Base-by-base conservation (phyloP, 2,888 invertebrate species). In the Rhamphomyia laevipes region DNA sequence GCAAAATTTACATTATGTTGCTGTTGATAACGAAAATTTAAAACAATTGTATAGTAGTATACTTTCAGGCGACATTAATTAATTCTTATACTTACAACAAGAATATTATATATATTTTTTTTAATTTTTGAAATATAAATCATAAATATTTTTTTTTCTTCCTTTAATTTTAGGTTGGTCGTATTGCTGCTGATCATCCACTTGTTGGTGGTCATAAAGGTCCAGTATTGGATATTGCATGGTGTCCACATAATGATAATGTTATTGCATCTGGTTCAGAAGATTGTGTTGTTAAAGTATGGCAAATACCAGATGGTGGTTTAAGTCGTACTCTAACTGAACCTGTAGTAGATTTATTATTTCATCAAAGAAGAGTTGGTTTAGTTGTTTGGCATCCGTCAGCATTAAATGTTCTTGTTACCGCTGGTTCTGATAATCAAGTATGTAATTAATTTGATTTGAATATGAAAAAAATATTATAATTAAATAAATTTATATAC, bases 201-300 rank as follows among this genome's bases (percentile, higher is more conserved):
- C 74, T 93, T 51, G 94, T 97, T 38, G 93, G 93, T 46, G 96
- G 96, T 38, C 97, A 97, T 76, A 90, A 92, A 67, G 96, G 95
- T 30, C 92, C 94, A 1, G 93, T 97, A 33, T 73, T 95, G 55
- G 96, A 97, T 73, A 90, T 97, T 61, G 87, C 95, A 44, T 97
- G 95, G 94, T 95, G 93, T 71, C 96, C 96, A 1, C 96, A 96
- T 73, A 93, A 96, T 67, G 96, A 97, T 74, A 92, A 95, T 70
- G 88, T 96, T 55, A 95, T 97, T 62, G 97, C 97, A 45, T 93
- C 94, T 47, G 92, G 92, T 47, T 95, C 95, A 0, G 96, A 96
- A 68, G 97, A 97, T 73, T 91, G 92, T 66, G 91, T 94, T 11
- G 94, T 95, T 45, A 94, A 94, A 77, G 81, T 95, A 49, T 95